phyloP scores from a whole-genome alignment of 2,888 invertebrate species.

The Geophilus truncorum region DNA sequence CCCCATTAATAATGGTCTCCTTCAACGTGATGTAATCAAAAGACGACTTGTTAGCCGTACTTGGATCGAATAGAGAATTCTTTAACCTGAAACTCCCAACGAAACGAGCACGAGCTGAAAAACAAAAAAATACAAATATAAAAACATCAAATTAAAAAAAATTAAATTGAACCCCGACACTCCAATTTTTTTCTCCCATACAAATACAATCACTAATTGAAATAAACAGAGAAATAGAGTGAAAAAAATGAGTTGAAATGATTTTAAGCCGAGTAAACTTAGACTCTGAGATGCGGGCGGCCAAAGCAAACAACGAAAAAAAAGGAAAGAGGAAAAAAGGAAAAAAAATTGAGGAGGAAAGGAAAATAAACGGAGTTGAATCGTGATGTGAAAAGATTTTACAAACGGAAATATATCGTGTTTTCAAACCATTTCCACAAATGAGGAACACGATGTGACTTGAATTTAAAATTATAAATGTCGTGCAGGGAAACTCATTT shows the following conservation, averaged over 20 bases:
- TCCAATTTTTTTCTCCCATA: too few species aligned
- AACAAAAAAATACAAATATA: background rate
- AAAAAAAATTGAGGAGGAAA: background rate
- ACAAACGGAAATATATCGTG: background rate
- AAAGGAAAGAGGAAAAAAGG: background rate
- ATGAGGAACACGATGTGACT: background rate
- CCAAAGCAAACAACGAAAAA: background rate
- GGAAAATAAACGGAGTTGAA: background rate
- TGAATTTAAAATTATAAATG: background rate
- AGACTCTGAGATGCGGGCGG: too few species aligned
- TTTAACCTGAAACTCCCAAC: slow-evolving; percentile 1
- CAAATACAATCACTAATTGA: background rate
- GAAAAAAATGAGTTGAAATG: too few species aligned
- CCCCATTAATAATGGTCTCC: background rate
- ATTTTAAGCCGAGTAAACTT: too few species aligned
- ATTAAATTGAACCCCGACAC: background rate
- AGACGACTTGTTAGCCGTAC: background rate
- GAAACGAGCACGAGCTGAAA: background rate
- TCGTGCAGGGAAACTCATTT: background rate
- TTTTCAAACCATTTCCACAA: slow-evolving; percentile 1
- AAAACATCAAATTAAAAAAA: background rate
- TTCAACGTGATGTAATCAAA: background rate
- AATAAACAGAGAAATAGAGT: background rate
- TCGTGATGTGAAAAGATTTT: background rate
- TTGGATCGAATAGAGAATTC: background rate